A percentile compares a stretch with the other conserved stretches of the same genome.
These are phyloP conservation scores for Climacteris rufus DNA, from an alignment of 2,113 vertebrate genomes.

Conservation along the genomic window DNA sequence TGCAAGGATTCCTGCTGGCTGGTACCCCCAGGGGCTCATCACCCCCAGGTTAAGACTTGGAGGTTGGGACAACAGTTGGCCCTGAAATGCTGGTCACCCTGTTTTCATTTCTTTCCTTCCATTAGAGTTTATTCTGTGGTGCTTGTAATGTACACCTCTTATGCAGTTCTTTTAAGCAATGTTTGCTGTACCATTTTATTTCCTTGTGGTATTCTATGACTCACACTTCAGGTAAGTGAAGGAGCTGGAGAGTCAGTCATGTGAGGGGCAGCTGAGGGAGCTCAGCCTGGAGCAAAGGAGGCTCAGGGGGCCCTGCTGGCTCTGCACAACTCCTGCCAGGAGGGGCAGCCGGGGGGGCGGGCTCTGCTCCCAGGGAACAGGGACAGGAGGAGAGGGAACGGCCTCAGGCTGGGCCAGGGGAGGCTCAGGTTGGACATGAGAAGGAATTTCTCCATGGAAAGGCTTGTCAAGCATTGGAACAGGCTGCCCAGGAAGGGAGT, in stretches of 20 bases:
- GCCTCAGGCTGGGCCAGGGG: neutral
- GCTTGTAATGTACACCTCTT: neutral
- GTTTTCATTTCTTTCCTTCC: neutral
- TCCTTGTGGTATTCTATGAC: neutral
- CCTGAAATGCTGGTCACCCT: neutral
- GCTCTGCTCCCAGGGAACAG: neutral
- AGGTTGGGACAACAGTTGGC: neutral
- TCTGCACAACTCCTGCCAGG: neutral
- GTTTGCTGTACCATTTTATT: neutral
- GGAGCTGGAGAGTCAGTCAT: neutral
- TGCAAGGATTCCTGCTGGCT: neutral
- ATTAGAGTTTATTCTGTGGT: neutral
- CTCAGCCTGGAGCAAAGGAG: neutral
- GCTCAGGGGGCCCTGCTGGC: neutral
- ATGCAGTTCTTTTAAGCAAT: neutral
- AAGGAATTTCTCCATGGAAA: neutral
- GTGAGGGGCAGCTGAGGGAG: neutral
- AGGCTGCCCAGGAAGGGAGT: neutral
- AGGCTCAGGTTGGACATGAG: neutral
- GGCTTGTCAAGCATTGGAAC: neutral
- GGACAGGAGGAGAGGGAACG: accelerated
- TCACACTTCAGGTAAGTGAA: neutral
- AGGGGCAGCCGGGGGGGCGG: accelerated
- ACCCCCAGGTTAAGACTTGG: neutral
- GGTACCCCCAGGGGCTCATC: neutral